Base-by-base conservation (phyloP, 2,797 vertebrate species). In the Pelodytes ibericus region DNA sequence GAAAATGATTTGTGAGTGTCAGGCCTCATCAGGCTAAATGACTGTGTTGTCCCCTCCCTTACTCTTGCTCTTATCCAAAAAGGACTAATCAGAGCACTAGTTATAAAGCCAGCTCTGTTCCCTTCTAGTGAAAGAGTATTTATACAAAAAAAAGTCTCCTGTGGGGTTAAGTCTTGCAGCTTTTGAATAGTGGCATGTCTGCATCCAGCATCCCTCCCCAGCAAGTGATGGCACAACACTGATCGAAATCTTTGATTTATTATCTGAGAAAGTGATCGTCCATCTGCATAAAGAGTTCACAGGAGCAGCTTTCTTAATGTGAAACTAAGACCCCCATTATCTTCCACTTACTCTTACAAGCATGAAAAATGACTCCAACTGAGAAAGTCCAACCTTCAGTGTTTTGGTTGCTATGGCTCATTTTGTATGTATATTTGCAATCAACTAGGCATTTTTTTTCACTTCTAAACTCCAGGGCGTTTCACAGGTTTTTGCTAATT, bases 401-500 rank as follows among this genome's bases (percentile, higher is more conserved):
- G 63, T 61, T 81, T 25, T 59, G 53, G 33, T 86, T 83, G 74
- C 84, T 82, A 79, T 71, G 66, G 72, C 11, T 82, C 75, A 81
- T 80, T 86, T 86, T 84, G 73, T 70, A 85, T 75, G 77, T 84
- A 83, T 87, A 87, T 81, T 85, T 84, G 83, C 82, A 49, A 83
- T 79, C 79, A 68, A 74, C 61, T 81, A 16, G 0, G 65, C 56
- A 36, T 2, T 47, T 75, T 77, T 84, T 80, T 81, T 49, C 83
- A 80, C 75, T 77, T 81, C 81, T 87, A 87, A 89, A 89, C 75
- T 81, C 74, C 77, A 82, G 81, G 79, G 76, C 81, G 86, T 90
- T 90, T 89, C 89, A 87, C 86, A 86, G 76, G 69, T 88, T 89
- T 90, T 86, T 86, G 81, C 84, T 91, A 91, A 92, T 91, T 88